Conservation (phyloP, 2,797 vertebrate genomes). For the Ara ararauna region DNA sequence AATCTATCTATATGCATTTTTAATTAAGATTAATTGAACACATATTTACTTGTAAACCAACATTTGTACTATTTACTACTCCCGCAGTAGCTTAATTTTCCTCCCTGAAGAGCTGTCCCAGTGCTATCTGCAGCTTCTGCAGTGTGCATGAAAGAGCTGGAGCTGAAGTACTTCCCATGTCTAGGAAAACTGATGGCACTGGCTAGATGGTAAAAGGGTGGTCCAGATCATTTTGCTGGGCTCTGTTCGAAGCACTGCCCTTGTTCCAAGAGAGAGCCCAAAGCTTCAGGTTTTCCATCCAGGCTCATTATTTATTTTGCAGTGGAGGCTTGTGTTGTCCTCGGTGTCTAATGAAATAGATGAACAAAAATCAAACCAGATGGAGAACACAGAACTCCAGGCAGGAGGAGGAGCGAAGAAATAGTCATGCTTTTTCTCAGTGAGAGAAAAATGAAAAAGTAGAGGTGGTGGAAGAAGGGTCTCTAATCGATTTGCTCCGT, state of each 20-base stretch:
- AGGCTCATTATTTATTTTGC: not conserved
- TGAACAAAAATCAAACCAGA: not conserved
- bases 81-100: not conserved
- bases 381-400: not conserved
- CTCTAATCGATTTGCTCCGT: not conserved
- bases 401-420: not conserved
- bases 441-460: not conserved
- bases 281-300: not conserved
- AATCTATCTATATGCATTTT: not conserved
- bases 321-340: not conserved
- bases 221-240: not conserved
- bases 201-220: not conserved
- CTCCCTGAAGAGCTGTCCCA: not conserved
- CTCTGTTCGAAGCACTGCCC: not conserved
- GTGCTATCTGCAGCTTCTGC: not conserved
- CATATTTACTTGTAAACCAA: not conserved
- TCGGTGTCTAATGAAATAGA: not conserved
- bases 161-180: not conserved
- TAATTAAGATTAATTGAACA: not conserved
- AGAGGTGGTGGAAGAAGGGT: not conserved
- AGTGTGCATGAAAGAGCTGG: not conserved
- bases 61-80: not conserved
- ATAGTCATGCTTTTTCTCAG: not conserved
- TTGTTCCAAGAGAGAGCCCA: not conserved
- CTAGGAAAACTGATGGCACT: not conserved